Evolutionary conservation across 2,888 invertebrate species (phyloP).

Genomic region (Caenorhabditis drosophilae): DNA sequence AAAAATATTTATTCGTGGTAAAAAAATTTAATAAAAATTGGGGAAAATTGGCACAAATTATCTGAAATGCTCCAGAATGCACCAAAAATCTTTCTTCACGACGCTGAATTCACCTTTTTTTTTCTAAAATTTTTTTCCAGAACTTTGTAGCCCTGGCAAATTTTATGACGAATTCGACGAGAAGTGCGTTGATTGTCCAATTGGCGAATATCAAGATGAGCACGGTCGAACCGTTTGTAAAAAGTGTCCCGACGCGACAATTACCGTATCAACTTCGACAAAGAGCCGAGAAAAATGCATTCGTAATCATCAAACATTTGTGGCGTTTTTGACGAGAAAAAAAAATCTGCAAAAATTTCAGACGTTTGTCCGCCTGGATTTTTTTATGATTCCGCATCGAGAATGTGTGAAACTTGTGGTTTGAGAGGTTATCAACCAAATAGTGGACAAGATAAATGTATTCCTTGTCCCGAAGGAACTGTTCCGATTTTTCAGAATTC

Average conservation of each 20-base stretch:
- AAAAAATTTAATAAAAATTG: not conserved
- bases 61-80: no score
- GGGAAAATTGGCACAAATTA: not conserved
- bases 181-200: slow-evolving; percentile 32
- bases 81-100: no score
- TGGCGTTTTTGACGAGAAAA: not conserved
- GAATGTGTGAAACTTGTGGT: slow-evolving; percentile 50
- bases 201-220: slow-evolving; percentile 45
- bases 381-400: slow-evolving; percentile 39
- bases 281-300: slow-evolving; percentile 31
- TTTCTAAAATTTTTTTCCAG: slow-evolving; percentile 13
- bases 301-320: slow-evolving; percentile 12
- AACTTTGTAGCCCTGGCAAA: slow-evolving; percentile 41
- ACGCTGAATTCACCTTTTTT: no score
- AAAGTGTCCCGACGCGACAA: slow-evolving; percentile 34
- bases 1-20: slow-evolving; percentile 10
- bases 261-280: slow-evolving; percentile 32
- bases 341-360: slow-evolving; percentile 8
- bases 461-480: slow-evolving; percentile 43
- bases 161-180: slow-evolving; percentile 36
- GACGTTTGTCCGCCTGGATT: slow-evolving; percentile 49
- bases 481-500: slow-evolving; percentile 48
- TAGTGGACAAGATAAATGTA: slow-evolving; percentile 41
- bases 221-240: slow-evolving; percentile 43
- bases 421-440: slow-evolving; percentile 43